Evolutionary conservation across 2,888 invertebrate genomes (phyloP).

Genomic region (Glaucopsyche alexis): DNA sequence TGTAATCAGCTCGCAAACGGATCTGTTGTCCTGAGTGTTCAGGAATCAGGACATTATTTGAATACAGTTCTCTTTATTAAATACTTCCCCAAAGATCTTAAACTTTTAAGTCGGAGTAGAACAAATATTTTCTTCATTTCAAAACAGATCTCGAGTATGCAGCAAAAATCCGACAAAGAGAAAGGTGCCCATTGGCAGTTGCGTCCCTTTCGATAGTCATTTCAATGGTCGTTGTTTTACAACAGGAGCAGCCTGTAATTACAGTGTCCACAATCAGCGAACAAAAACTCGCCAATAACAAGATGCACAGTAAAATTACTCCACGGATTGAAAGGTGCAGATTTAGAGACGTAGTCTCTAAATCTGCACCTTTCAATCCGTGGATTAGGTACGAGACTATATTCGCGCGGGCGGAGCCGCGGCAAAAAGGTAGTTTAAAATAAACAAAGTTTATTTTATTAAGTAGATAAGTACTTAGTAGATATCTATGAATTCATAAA

Average conservation of each 20-base stretch:
- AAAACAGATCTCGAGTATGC: neutral
- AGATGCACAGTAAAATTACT: neutral
- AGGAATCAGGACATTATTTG: neutral
- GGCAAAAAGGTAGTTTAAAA: too few species aligned
- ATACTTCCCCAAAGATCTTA: neutral
- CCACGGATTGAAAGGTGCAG: neutral
- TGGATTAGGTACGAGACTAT: too few species aligned
- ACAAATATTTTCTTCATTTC: neutral
- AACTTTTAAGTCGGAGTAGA: neutral
- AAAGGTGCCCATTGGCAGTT: neutral
- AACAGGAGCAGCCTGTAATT: neutral
- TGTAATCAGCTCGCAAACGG: conserved; percentile 31
- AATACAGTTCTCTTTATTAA: neutral
- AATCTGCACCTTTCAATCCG: too few species aligned
- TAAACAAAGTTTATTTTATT: too few species aligned
- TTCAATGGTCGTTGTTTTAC: neutral
- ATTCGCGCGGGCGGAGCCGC: too few species aligned
- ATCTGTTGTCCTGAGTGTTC: conserved; percentile 23
- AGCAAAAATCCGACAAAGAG: neutral
- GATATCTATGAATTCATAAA: too few species aligned
- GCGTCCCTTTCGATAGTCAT: neutral
- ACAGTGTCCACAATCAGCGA: conserved; percentile 5
- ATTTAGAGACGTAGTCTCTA: neutral
- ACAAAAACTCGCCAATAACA: conserved; percentile 7
- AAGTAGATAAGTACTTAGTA: too few species aligned